phyloP scores from a whole-genome alignment of 2,113 vertebrate genomes.

The Silurus glanis region DNA sequence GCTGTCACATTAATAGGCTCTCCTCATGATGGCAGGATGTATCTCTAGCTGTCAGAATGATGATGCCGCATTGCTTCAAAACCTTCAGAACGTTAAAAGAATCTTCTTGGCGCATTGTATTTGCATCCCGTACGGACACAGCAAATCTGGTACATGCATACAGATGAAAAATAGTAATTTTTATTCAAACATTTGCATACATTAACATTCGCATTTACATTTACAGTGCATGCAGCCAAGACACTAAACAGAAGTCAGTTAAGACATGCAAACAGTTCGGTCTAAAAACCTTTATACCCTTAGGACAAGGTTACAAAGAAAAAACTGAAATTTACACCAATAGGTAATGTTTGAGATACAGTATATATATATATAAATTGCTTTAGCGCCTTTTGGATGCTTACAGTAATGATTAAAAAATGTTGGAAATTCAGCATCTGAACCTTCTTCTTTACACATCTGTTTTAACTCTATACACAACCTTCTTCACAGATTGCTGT shows the following conservation, averaged over 20 bases:
- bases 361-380: no score
- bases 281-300: not conserved
- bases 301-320: not conserved
- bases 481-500: not conserved
- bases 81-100: not conserved
- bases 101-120: not conserved
- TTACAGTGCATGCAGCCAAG: not conserved
- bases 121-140: constrained; percentile 6
- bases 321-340: not conserved
- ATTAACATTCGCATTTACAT: not conserved
- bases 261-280: not conserved
- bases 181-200: not conserved
- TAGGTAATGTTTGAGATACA: not conserved
- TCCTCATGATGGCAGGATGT: constrained; percentile 11
- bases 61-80: constrained; percentile 8
- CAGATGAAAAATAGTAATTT: constrained; percentile 21
- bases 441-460: not conserved
- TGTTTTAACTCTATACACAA: not conserved
- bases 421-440: not conserved
- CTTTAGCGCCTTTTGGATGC: not conserved
- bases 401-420: not conserved
- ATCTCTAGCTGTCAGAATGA: constrained; percentile 36
- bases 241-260: not conserved
- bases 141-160: constrained; percentile 24
- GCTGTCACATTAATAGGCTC: not conserved